These are phyloP conservation scores for Tenthredo scrophulariae DNA, from an alignment of 2,888 invertebrate species.

Conservation along the genomic window DNA sequence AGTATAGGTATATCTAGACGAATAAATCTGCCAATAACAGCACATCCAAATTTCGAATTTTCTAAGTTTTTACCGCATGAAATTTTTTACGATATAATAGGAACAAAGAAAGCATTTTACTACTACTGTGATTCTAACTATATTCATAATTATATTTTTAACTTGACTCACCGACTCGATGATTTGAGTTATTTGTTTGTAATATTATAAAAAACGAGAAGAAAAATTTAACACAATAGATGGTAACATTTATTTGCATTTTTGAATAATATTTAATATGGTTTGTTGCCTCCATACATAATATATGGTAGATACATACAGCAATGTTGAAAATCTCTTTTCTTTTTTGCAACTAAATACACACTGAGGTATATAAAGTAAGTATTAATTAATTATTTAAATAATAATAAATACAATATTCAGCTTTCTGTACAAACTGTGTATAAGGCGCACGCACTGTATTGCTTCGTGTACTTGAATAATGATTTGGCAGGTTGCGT, in stretches of 20 bases:
- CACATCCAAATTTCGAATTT: neutral
- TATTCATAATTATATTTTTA: neutral
- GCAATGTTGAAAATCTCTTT: neutral
- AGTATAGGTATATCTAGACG: neutral
- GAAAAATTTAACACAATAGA: conserved; percentile 69
- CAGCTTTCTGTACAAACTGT: conserved; percentile 48
- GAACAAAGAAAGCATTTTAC: neutral
- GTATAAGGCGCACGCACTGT: conserved; percentile 35
- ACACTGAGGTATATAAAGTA: conserved; percentile 19
- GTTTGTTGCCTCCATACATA: conserved; percentile 37
- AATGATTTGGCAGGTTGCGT: conserved; percentile 50
- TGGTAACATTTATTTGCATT: conserved; percentile 73
- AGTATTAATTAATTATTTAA: conserved; percentile 16
- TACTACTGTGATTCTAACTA: neutral
- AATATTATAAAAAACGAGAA: neutral
- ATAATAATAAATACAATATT: conserved; percentile 39
- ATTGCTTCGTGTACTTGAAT: conserved; percentile 51
- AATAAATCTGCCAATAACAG: neutral
- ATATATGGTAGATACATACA: conserved; percentile 32
- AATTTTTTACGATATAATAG: neutral
- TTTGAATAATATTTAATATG: conserved; percentile 62
- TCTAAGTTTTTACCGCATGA: neutral
- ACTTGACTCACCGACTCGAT: neutral
- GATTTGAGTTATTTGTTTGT: neutral
- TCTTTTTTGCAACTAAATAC: conserved; percentile 39